Evolutionary conservation across 2,113 vertebrate genomes (phyloP).

Genomic region (Xenopus tropicalis): UCB_Xtro_10.0 CM004443.2:75129001-75129500

Average conservation of each 20-base stretch:
- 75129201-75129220: too few species aligned
- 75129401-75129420: constrained; percentile 49
- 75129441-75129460: constrained; percentile 62
- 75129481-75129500: constrained; percentile 69
- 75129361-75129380: constrained; percentile 48
- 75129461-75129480: constrained; percentile 61
- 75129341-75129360: constrained; percentile 49
- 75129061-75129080: too few species aligned
- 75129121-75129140: too few species aligned
- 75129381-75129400: constrained; percentile 48
- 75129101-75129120: too few species aligned
- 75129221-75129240: not conserved
- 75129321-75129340: constrained; percentile 11
- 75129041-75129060: too few species aligned
- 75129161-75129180: too few species aligned
- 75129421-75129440: constrained; percentile 54
- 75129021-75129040: too few species aligned
- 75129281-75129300: constrained; percentile 18
- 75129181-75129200: too few species aligned
- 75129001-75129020: too few species aligned
- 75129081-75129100: too few species aligned
- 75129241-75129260: not conserved
- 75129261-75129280: not conserved
- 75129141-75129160: too few species aligned
- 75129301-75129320: constrained; percentile 20